Evolutionary conservation across 2,888 invertebrate species (phyloP), one percentile per base, ranked within the genome.

Genomic region (Pediacus dermestoides): DNA sequence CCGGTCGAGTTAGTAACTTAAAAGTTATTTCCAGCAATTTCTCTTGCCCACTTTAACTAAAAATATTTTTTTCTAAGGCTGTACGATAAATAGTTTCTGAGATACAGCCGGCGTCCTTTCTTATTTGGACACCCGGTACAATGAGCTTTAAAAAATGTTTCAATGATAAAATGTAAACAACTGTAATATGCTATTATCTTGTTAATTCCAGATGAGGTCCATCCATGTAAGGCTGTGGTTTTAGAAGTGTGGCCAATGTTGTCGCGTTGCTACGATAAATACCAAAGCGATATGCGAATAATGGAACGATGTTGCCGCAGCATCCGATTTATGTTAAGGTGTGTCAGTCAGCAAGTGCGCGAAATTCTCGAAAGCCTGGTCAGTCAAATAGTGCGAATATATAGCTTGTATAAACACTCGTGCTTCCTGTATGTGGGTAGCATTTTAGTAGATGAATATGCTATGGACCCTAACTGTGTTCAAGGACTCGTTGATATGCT

Each of bases 251-350:
- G 94, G 93, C 91, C 92, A 16, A 77, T 89, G 28, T 71, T 94
- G 42, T 84, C 87, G 0, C 79, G 80, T 30, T 78, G 83, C 2
- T 85, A 88, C 71, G 78, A 81, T 48, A 85, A 82, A 71, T 93
- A 81, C 67, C 83, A 87, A 68, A 68, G 73, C n/a, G 91, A 94
- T 70, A 70, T 82, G 7, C 78, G 93, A 49, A 80, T 93, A 23
- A 90, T 93, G 81, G 97, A 99, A 72, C 80, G 94, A 52, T 82
- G 86, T 61, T 95, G 95, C 64, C 81, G 96, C 37, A 83, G 89
- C 57, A 74, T 95, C 44, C 80, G 95, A 31, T 96, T 92, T 72
- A 84, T 85, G 38, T 77, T 97, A 40, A 81, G 99, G 41, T 89
- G 90, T 67, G 81, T 90, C 22, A 86, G 88, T 33, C 78, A 80